phyloP scores from a whole-genome alignment of 2,888 invertebrate genomes.

The Ennomos quercinarius region DNA sequence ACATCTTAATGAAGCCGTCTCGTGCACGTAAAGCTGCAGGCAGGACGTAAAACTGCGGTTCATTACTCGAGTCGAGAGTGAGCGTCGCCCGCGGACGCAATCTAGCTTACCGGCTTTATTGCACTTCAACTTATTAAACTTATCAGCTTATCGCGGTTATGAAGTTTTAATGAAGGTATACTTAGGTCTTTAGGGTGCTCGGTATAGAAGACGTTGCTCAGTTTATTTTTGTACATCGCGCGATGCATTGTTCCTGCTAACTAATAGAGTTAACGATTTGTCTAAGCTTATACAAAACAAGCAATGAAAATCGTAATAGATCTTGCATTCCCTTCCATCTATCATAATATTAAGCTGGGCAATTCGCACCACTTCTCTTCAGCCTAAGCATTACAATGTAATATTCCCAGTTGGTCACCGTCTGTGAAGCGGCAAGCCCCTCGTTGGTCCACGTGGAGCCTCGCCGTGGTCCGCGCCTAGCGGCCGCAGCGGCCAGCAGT shows the following conservation, averaged over 20 bases:
- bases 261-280: too few relatives aligned
- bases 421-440: slow-evolving; percentile 35
- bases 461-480: slow-evolving; percentile 44
- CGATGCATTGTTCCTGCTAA: too few relatives aligned
- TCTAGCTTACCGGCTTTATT: slow-evolving; percentile 27
- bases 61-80: slow-evolving; percentile 32
- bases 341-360: too few relatives aligned
- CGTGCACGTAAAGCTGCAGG: slow-evolving; percentile 44
- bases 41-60: slow-evolving; percentile 37
- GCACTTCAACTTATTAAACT: slow-evolving; percentile 35
- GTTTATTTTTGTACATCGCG: too few relatives aligned
- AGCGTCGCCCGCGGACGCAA: slow-evolving; percentile 16
- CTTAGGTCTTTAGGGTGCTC: neutral
- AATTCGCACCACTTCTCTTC: too few relatives aligned
- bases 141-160: slow-evolving; percentile 32
- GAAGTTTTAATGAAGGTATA: slow-evolving; percentile 1
- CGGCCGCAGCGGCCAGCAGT: slow-evolving; percentile 60
- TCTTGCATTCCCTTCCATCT: too few relatives aligned
- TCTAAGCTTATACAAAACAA: too few relatives aligned
- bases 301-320: too few relatives aligned
- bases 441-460: slow-evolving; percentile 30
- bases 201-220: neutral
- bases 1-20: slow-evolving; percentile 8
- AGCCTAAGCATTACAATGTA: neutral
- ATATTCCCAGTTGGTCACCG: slow-evolving; percentile 15